phyloP scores from a whole-genome alignment of 2,113 vertebrate genomes.

The Phalacrocorax aristotelis region DNA sequence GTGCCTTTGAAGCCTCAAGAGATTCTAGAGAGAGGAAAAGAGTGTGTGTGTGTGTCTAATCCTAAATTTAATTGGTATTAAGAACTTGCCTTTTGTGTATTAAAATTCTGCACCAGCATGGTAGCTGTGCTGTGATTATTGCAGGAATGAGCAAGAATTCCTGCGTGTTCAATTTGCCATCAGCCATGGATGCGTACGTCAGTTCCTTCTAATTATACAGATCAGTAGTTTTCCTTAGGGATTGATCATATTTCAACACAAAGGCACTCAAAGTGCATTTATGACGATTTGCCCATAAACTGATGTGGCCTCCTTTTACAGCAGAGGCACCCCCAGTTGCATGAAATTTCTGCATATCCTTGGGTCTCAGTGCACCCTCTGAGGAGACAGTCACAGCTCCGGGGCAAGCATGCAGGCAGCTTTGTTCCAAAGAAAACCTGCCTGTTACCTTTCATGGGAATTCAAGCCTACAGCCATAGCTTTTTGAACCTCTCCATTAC shows the following conservation, averaged over 20 bases:
- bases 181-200: background rate
- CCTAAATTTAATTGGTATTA: background rate
- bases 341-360: background rate
- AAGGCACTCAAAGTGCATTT: background rate
- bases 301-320: fast-evolving
- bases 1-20: slow-evolving; percentile 50
- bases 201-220: background rate
- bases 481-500: background rate
- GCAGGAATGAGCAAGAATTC: background rate
- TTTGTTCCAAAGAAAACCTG: background rate
- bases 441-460: background rate
- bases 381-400: background rate
- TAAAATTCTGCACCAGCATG: background rate
- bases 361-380: background rate
- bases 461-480: background rate
- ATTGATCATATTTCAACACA: background rate
- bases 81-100: background rate
- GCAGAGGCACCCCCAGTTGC: background rate
- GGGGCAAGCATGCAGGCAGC: background rate
- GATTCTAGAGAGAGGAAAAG: background rate
- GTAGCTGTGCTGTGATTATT: background rate
- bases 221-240: background rate
- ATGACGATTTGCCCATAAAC: background rate
- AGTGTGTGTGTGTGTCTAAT: background rate
- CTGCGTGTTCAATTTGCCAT: background rate